Percentiles rank a stretch among this genome's conserved stretches.
Conservation (phyloP, 1,140 invertebrate genomes). For the Brachionus asplanchnoidis region DNA sequence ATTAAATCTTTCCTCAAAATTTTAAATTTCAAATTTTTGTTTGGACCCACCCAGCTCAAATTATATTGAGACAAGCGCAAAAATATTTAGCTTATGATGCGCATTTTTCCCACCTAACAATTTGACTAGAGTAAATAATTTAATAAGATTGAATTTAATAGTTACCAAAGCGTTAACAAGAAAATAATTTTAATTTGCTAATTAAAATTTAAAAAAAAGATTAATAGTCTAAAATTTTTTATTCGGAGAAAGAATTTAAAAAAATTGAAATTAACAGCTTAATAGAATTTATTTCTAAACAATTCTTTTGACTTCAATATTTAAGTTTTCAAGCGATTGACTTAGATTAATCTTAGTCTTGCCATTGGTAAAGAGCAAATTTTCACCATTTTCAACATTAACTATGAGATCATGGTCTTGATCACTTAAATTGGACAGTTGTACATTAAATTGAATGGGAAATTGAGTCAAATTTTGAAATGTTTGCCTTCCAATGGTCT, state of each 20-base stretch:
- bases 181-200: no score
- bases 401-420: background rate
- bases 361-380: background rate
- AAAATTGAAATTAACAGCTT: background rate
- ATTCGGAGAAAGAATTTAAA: background rate
- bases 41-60: background rate
- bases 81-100: background rate
- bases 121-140: background rate
- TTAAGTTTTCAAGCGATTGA: background rate
- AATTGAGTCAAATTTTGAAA: slow-evolving; percentile 10
- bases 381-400: slow-evolving; percentile 40
- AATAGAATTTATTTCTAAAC: background rate
- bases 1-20: background rate
- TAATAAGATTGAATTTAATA: no score
- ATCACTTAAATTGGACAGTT: background rate
- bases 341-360: background rate
- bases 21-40: no score
- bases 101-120: background rate
- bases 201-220: no score
- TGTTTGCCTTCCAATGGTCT: slow-evolving; percentile 5
- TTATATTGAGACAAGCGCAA: background rate
- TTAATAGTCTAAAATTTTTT: background rate
- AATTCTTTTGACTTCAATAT: background rate
- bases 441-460: background rate
- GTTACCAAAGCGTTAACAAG: no score